A percentile compares a stretch with the other conserved stretches of the same genome.
Conservation (phyloP, 2,888 invertebrate species). For the Balanococcus diminutus region DNA sequence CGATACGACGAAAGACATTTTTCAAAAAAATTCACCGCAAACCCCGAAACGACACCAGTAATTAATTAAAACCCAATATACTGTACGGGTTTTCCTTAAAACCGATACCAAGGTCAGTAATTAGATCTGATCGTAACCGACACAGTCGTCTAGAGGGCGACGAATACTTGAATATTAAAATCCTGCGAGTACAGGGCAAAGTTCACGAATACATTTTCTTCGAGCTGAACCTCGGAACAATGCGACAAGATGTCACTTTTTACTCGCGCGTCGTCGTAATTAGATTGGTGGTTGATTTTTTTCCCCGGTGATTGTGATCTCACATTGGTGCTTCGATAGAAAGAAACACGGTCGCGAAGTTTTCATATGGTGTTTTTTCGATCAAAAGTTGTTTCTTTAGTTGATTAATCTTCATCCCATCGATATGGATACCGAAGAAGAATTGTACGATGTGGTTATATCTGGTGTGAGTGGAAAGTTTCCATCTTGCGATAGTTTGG, state of each 20-base stretch:
- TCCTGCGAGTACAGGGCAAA: neutral
- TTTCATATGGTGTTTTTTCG: neutral
- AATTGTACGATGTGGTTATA: constrained; percentile 61
- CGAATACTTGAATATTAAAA: constrained; percentile 37
- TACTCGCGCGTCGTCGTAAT: neutral
- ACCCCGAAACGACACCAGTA: neutral
- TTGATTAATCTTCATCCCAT: neutral
- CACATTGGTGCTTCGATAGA: neutral
- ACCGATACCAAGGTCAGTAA: constrained; percentile 37
- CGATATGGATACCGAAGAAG: constrained; percentile 54
- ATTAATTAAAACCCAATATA: neutral
- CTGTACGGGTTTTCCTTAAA: neutral
- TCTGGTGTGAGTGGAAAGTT: constrained; percentile 66
- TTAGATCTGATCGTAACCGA: neutral
- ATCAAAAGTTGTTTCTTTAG: neutral
- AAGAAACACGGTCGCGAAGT: neutral
- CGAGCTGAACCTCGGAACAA: neutral
- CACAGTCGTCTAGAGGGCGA: constrained; percentile 5
- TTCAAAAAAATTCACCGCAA: neutral
- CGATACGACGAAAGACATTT: neutral
- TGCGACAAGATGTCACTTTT: neutral
- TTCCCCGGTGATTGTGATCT: no score
- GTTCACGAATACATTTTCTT: constrained; percentile 16
- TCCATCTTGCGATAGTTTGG: constrained; percentile 68
- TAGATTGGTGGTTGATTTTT: neutral